Evolutionary conservation across 1,140 invertebrate species (phyloP), one percentile per base, ranked within the genome.

Genomic region (Lethocerus indicus): DNA sequence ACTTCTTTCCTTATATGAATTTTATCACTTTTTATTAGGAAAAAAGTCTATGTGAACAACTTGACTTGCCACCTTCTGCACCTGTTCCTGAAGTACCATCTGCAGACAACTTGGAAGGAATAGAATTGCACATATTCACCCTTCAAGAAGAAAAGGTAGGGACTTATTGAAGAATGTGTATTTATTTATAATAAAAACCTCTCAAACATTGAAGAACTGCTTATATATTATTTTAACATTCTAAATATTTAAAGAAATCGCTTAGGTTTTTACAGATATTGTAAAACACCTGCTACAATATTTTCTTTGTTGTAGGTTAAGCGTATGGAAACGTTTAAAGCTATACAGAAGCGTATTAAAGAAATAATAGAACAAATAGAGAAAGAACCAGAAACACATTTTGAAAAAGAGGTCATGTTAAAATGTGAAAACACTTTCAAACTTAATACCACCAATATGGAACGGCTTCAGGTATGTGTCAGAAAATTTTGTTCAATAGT

Each of bases 61-160:
- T 44, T 26, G 42, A 26, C 16, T 20, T 3, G 26, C 14, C 14
- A 28, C 42, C 42, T 44, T 26, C 18, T n/a, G 2, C 2, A 28
- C 12, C n/a, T 3, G 26, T 44, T 9, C 26, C 42, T 4, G 29
- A 44, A 16, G 23, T 44, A 26, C 42, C 42, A 3, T 4, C 12
- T 27, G 42, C 27, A 28, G 3, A 44, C 2, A n/a, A 44, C 12
- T n/a, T 27, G n/a, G 42, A 44, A 18, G 26, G n/a, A 27, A 26
- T 44, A 3, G 3, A 44, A 3, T 44, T 23, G 4, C 23, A 26
- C 18, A 44, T 44, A 27, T 28, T 44, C 29, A 20, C n/a, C 9
- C 25, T 44, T n/a, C n/a, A n/a, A 2, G 42, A 44, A 44, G 42
- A 44, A 9, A 44, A 44, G 42, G 42, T 44, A 18, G 18, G 12